Percentiles rank a stretch among this genome's conserved stretches.
Conservation (phyloP, 2,888 invertebrate species). For the Isoperla grammatica region DNA sequence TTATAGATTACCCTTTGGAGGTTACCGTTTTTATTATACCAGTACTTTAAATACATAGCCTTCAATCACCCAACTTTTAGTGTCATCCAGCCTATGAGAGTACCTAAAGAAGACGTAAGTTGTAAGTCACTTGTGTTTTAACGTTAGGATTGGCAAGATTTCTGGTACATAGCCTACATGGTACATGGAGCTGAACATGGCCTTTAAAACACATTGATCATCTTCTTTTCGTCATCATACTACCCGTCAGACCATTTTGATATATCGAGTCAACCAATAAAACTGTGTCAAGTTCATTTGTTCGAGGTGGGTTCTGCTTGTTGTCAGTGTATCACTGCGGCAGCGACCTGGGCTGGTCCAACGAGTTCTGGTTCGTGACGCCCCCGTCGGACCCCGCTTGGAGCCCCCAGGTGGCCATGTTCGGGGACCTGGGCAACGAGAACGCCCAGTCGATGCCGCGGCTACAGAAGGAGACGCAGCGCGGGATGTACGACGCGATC, state of each 20-base stretch:
- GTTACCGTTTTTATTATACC: too few species aligned
- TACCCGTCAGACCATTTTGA: not conserved
- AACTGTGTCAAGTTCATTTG: not conserved
- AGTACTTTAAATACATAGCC: too few species aligned
- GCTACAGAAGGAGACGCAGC: constrained; percentile 77
- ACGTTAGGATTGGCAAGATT: too few species aligned
- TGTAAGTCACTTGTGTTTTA: too few species aligned
- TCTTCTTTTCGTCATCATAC: too few species aligned
- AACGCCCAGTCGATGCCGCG: constrained; percentile 83
- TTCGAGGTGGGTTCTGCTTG: not conserved
- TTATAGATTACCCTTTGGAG: too few species aligned
- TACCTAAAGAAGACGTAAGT: too few species aligned
- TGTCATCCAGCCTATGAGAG: too few species aligned
- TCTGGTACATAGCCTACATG: too few species aligned
- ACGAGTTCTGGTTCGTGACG: constrained; percentile 69
- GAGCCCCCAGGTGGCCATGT: constrained; percentile 78
- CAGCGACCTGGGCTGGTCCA: constrained; percentile 75
- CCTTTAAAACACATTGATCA: too few species aligned
- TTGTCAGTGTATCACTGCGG: constrained; percentile 73
- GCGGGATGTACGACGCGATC: constrained; percentile 74
- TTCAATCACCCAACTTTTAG: too few species aligned
- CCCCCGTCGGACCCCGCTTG: constrained; percentile 61
- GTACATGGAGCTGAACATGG: too few species aligned
- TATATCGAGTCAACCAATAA: not conserved
- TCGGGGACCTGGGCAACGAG: constrained; percentile 90